A percentile compares a stretch with the other conserved stretches of the same genome.
phyloP scores from a whole-genome alignment of 2,113 vertebrate species.

The Ptilonorhynchus violaceus region DNA sequence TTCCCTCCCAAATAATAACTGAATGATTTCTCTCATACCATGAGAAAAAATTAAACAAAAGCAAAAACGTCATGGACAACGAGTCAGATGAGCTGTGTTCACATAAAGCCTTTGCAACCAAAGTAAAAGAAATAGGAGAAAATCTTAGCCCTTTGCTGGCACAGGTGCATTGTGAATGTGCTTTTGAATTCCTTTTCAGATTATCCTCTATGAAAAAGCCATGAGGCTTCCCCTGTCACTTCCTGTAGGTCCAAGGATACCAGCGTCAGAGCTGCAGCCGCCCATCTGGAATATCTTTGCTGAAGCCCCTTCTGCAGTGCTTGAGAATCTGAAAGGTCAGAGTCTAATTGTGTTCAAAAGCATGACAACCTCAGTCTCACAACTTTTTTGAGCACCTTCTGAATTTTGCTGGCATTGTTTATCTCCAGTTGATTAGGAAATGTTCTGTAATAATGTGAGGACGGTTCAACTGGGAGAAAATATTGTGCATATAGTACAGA shows the following conservation, averaged over 20 bases:
- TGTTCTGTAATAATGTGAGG: background rate
- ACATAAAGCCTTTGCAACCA: background rate
- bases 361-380: background rate
- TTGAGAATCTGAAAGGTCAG: slow-evolving; percentile 52
- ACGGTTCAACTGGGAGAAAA: background rate
- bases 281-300: slow-evolving; percentile 63
- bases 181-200: slow-evolving; percentile 65
- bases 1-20: background rate
- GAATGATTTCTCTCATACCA: background rate
- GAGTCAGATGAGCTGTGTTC: background rate
- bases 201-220: slow-evolving; percentile 62
- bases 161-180: background rate
- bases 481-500: background rate
- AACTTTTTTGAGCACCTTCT: background rate
- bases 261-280: slow-evolving; percentile 27
- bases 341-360: background rate
- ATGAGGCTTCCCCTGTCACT: slow-evolving; percentile 71
- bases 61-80: background rate
- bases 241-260: slow-evolving; percentile 44
- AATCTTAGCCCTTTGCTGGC: background rate
- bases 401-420: background rate
- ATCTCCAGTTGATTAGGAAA: background rate
- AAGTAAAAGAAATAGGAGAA: background rate
- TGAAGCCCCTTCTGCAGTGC: slow-evolving; percentile 40
- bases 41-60: background rate